Percentiles rank a stretch among this genome's conserved stretches.
Conservation (phyloP, 2,797 vertebrate species). For the Tapirus indicus region DNA sequence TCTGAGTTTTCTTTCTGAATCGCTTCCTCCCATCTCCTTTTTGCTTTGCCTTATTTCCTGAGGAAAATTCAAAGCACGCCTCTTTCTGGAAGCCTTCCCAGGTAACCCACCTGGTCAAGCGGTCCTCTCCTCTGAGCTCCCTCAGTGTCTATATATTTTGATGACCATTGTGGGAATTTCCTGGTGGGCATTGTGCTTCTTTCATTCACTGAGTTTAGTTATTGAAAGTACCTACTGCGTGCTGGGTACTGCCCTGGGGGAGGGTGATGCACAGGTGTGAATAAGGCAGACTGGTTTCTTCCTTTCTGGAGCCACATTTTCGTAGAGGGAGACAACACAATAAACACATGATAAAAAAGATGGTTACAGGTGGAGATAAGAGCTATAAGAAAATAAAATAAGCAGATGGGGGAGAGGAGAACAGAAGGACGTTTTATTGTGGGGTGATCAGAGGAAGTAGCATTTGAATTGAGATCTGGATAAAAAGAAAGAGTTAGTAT, state of each 20-base stretch:
- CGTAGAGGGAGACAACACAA: neutral
- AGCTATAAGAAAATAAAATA: neutral
- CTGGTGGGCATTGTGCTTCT: neutral
- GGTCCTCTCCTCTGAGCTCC: neutral
- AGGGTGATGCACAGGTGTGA: neutral
- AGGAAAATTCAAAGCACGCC: neutral
- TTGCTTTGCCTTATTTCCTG: neutral
- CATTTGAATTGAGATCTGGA: neutral
- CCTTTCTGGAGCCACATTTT: neutral
- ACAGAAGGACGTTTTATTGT: neutral
- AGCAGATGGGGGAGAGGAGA: neutral
- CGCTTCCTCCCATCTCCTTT: neutral
- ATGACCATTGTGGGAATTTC: neutral
- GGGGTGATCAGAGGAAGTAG: neutral
- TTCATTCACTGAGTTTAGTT: neutral
- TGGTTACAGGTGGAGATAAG: neutral
- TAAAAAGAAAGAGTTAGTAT: neutral
- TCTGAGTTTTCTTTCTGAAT: neutral
- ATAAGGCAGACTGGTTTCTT: neutral
- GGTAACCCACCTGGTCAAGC: neutral
- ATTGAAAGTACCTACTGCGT: neutral
- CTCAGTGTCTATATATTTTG: neutral
- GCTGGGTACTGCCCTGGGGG: accelerated
- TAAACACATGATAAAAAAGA: neutral
- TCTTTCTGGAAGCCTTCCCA: neutral